Percentiles rank a stretch among this genome's conserved stretches.
phyloP scores from a whole-genome alignment of 92 coral and sea anemone species.

The Epizoanthus scotinus region DNA sequence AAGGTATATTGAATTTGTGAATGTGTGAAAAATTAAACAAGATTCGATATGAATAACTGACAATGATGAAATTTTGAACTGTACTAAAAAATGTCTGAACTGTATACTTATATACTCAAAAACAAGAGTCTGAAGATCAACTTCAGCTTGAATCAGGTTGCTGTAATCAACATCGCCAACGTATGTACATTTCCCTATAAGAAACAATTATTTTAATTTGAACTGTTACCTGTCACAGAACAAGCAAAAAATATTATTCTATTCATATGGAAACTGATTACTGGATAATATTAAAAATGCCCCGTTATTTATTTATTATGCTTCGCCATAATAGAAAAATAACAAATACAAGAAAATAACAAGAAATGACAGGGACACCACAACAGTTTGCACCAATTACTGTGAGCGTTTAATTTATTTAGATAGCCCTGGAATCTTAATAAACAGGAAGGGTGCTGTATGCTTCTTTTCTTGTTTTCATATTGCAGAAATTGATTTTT shows the following conservation, averaged over 20 bases:
- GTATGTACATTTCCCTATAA: constrained; percentile 24
- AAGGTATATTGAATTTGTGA: neutral
- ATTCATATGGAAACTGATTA: neutral
- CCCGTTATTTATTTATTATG: too few relatives aligned
- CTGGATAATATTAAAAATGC: too few relatives aligned
- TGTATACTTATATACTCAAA: constrained; percentile 12
- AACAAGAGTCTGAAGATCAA: constrained; percentile 26
- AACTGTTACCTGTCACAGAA: constrained; percentile 12
- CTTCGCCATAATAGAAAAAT: too few relatives aligned
- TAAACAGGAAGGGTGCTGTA: too few relatives aligned
- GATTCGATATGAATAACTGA: too few relatives aligned
- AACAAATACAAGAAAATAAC: too few relatives aligned
- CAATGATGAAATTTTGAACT: neutral
- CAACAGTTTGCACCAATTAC: too few relatives aligned
- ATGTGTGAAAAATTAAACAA: neutral
- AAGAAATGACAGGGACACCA: too few relatives aligned
- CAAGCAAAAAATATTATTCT: neutral
- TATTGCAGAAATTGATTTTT: too few relatives aligned
- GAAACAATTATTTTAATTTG: neutral
- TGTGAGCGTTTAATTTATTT: too few relatives aligned
- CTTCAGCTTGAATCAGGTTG: constrained; percentile 26
- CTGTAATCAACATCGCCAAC: constrained; percentile 39
- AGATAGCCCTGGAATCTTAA: too few relatives aligned
- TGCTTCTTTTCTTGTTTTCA: too few relatives aligned
- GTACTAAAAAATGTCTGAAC: neutral